A percentile compares a stretch with the other conserved stretches of the same genome.
Evolutionary conservation across 2,113 vertebrate species (phyloP).

Genomic region (Jacana jacana): DNA sequence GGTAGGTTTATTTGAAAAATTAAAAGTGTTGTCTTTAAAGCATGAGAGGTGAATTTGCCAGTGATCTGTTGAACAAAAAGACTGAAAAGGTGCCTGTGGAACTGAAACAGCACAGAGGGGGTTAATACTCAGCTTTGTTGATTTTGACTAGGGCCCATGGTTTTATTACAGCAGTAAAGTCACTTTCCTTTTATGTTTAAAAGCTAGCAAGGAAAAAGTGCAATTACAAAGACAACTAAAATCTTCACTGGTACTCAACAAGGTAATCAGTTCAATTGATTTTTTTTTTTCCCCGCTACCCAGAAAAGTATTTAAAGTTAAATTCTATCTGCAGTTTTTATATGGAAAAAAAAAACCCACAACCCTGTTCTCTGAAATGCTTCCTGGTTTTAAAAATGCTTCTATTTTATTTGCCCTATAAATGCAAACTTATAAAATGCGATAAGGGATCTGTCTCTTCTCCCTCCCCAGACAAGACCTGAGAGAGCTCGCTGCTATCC

Average conservation of each 20-base stretch:
- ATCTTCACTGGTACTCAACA: conserved; percentile 56
- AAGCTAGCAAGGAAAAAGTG: conserved; percentile 58
- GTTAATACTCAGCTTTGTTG: conserved; percentile 42
- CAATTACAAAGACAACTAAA: conserved; percentile 65
- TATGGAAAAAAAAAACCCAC: not conserved
- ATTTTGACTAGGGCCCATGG: conserved; percentile 15
- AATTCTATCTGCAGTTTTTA: conserved; percentile 50
- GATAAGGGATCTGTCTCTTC: conserved; percentile 54
- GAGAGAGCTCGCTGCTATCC: conserved; percentile 17
- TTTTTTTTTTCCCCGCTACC: not conserved
- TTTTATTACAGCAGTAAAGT: conserved; percentile 58
- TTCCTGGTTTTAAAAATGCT: conserved; percentile 43
- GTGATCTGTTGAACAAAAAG: not conserved
- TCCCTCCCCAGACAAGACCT: conserved; percentile 24
- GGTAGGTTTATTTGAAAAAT: no score
- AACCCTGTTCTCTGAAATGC: conserved; percentile 23
- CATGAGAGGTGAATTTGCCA: not conserved
- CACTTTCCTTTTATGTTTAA: conserved; percentile 62
- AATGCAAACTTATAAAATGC: conserved; percentile 59
- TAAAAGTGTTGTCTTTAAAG: not conserved
- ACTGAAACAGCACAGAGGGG: not conserved
- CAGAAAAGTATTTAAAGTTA: conserved; percentile 57
- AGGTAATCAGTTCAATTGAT: conserved; percentile 65
- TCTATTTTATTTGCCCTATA: conserved; percentile 62
- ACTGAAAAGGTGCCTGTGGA: not conserved